Conservation (phyloP, 2,113 vertebrate species). For the Jacana jacana region DNA sequence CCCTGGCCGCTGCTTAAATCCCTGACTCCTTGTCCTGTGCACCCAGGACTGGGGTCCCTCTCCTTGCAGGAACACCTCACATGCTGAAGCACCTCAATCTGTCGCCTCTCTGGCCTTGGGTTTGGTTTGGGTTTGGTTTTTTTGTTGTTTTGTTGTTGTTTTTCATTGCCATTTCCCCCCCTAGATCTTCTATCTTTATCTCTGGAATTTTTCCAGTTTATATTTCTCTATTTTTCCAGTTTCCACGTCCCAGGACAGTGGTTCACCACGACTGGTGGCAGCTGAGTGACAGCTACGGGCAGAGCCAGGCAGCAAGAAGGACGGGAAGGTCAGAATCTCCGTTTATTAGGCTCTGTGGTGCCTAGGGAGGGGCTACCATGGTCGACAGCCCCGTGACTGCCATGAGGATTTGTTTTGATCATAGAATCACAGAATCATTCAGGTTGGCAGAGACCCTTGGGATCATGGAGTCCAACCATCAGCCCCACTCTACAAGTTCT, state of each 20-base stretch:
- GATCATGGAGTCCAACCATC: too few species aligned
- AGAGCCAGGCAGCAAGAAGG: not conserved
- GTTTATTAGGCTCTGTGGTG: not conserved
- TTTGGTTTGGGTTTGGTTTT: not conserved
- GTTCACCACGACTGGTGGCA: not conserved
- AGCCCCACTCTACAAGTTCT: too few species aligned
- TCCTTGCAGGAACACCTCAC: not conserved
- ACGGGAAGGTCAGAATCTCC: not conserved
- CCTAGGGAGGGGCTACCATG: accelerated
- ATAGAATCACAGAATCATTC: too few species aligned
- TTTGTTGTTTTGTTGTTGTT: not conserved
- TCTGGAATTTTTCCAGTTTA: not conserved
- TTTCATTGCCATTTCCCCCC: not conserved
- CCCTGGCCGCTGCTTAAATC: not conserved
- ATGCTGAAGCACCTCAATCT: not conserved
- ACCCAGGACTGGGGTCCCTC: not conserved
- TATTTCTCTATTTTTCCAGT: not conserved
- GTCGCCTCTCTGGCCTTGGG: not conserved
- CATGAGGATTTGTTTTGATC: not conserved
- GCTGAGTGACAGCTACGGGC: not conserved
- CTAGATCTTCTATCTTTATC: not conserved
- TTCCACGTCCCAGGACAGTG: accelerated
- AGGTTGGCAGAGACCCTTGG: too few species aligned
- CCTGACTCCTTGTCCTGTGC: not conserved
- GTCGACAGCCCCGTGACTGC: not conserved